Evolutionary conservation across 2,888 invertebrate genomes (phyloP).

Genomic region (Venustoraphidia nigricollis): DNA sequence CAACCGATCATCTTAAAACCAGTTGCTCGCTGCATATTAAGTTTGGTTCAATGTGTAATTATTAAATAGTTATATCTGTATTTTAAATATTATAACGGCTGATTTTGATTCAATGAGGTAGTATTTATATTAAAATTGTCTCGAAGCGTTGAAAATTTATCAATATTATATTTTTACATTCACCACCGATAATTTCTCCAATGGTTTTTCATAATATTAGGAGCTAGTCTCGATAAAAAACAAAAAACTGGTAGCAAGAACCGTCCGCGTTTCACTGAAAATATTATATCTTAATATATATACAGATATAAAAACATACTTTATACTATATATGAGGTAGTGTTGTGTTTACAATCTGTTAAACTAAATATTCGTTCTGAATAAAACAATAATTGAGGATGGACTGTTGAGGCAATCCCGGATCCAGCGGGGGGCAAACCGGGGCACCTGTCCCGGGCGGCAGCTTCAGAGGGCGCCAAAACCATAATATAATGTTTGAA

Average conservation of each 20-base stretch:
- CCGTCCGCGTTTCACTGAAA: neutral
- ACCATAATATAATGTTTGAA: too few relatives aligned
- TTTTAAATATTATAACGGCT: neutral
- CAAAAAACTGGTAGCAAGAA: too few relatives aligned
- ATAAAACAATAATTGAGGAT: too few relatives aligned
- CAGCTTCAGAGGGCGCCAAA: too few relatives aligned
- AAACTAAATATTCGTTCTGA: too few relatives aligned
- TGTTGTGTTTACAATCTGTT: neutral
- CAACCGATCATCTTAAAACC: too few relatives aligned
- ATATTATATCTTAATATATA: neutral
- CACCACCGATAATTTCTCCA: neutral
- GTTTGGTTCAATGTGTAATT: neutral
- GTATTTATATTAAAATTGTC: neutral
- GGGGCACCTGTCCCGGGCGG: too few relatives aligned
- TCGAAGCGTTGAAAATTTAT: neutral
- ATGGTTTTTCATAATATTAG: neutral
- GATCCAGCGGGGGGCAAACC: too few relatives aligned
- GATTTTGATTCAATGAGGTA: conserved; percentile 2
- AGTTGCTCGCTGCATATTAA: neutral
- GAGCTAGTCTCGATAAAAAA: neutral
- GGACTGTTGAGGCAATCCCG: too few relatives aligned
- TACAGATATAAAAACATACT: neutral
- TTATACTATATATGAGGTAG: neutral
- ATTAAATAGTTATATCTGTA: neutral
- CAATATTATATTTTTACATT: neutral